A percentile compares a stretch with the other conserved stretches of the same genome.
Evolutionary conservation across 2,888 invertebrate genomes (phyloP).

Genomic region (Lacanobia oleracea): DNA sequence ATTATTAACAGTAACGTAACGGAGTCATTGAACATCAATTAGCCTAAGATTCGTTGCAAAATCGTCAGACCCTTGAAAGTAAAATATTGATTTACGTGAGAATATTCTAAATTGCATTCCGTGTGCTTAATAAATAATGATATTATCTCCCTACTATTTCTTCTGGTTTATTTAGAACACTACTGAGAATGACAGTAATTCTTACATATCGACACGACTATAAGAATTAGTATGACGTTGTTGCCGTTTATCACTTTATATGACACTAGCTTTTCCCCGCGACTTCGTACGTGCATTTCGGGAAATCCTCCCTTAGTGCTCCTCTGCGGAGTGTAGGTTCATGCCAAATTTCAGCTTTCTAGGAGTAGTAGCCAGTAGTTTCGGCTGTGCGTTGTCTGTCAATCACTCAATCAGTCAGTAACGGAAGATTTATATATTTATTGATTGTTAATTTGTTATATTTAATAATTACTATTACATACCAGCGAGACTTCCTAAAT

Average conservation of each 20-base stretch:
- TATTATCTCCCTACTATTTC: background rate
- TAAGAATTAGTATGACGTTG: constrained; percentile 22
- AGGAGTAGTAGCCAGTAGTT: too few relatives aligned
- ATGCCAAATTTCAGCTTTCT: too few relatives aligned
- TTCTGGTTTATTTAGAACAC: constrained; percentile 2
- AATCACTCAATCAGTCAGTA: too few relatives aligned
- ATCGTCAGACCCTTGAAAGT: constrained; percentile 5
- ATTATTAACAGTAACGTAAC: background rate
- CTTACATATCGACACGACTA: background rate
- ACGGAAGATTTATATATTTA: too few relatives aligned
- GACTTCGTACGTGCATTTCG: too few relatives aligned
- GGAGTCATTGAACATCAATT: background rate
- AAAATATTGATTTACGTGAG: constrained; percentile 19
- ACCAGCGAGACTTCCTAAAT: constrained; percentile 1
- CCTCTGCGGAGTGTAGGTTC: too few relatives aligned
- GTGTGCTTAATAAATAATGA: constrained; percentile 4
- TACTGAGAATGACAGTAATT: constrained; percentile 11
- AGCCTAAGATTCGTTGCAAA: background rate
- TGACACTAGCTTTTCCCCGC: too few relatives aligned
- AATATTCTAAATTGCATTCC: constrained; percentile 21
- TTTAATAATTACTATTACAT: background rate
- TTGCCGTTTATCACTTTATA: constrained; percentile 18
- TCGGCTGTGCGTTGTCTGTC: too few relatives aligned
- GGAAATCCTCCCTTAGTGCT: too few relatives aligned
- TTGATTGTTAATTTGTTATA: too few relatives aligned